Evolutionary conservation across 2,888 invertebrate species (phyloP).

Genomic region (Eurytoma californica): DNA sequence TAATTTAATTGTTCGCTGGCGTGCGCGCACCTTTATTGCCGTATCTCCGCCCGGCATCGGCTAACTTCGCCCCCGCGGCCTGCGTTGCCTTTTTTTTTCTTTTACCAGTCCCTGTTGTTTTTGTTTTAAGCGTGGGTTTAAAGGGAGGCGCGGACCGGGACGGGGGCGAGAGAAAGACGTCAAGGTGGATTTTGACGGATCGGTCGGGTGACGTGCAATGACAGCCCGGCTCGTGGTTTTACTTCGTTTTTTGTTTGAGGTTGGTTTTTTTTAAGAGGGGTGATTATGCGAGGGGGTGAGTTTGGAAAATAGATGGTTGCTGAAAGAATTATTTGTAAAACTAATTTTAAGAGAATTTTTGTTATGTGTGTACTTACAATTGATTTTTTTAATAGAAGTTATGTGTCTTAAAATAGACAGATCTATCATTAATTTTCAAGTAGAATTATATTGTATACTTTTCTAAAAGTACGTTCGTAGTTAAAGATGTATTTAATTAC

Average conservation of each 20-base stretch:
- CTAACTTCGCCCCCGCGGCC: slow-evolving; percentile 2
- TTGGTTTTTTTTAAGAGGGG: neutral
- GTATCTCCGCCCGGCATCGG: slow-evolving; percentile 70
- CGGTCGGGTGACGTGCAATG: neutral
- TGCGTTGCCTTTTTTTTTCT: neutral
- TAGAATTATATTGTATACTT: too few species aligned
- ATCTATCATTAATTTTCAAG: too few species aligned
- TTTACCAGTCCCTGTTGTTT: neutral
- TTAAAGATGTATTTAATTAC: too few species aligned
- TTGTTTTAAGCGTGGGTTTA: neutral
- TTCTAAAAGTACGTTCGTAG: too few species aligned
- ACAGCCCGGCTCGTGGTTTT: neutral
- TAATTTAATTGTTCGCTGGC: slow-evolving; percentile 75
- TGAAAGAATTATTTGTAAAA: neutral
- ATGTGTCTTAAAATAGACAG: too few species aligned
- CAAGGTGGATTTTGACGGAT: slow-evolving; percentile 14
- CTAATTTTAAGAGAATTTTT: neutral
- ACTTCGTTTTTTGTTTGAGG: neutral
- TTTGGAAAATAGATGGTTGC: neutral
- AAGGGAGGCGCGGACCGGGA: neutral
- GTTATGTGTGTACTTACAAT: neutral
- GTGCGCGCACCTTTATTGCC: slow-evolving; percentile 71
- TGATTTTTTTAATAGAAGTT: too few species aligned
- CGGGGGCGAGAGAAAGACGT: slow-evolving; percentile 6
- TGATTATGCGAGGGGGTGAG: neutral